These are phyloP conservation scores for Enoplosus armatus DNA, from an alignment of 2,797 vertebrate species.

Conservation along the genomic window DNA sequence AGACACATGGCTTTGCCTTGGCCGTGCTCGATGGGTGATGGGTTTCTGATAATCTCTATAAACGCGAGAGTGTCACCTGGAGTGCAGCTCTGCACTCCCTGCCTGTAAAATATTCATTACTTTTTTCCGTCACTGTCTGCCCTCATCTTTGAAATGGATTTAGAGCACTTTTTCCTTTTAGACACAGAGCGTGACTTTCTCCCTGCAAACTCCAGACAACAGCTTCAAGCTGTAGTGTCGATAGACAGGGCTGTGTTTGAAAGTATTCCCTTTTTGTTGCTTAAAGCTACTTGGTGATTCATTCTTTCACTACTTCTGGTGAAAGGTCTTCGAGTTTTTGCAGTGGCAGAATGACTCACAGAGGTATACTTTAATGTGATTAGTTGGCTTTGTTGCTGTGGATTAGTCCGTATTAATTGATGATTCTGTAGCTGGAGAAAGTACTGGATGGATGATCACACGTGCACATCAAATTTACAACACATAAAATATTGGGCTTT, in stretches of 20 bases:
- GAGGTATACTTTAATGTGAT: conserved; percentile 50
- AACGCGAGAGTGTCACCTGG: conserved; percentile 70
- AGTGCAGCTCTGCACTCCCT: conserved; percentile 65
- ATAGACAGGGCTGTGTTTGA: conserved; percentile 43
- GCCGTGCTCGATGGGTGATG: conserved; percentile 64
- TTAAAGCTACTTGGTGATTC: conserved; percentile 61
- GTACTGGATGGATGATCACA: conserved; percentile 18
- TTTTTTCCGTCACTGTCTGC: conserved; percentile 72
- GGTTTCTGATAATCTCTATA: conserved; percentile 80
- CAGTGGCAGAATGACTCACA: conserved; percentile 58
- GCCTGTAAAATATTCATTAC: conserved; percentile 86
- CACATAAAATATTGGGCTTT: conserved; percentile 9
- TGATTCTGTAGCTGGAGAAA: conserved; percentile 31
- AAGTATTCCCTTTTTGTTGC: conserved; percentile 57
- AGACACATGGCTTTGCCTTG: conserved; percentile 63
- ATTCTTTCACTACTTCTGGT: conserved; percentile 38
- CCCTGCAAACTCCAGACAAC: conserved; percentile 53
- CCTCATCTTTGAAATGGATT: conserved; percentile 75
- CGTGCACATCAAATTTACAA: conserved; percentile 15
- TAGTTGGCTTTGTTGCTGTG: conserved; percentile 53
- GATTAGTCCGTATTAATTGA: conserved; percentile 45
- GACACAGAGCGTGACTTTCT: conserved; percentile 64
- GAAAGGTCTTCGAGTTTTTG: conserved; percentile 45
- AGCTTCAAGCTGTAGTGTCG: conserved; percentile 42
- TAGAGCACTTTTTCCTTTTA: conserved; percentile 66